phyloP scores from a whole-genome alignment of 2,797 vertebrate genomes.

The Falco cherrug region DNA sequence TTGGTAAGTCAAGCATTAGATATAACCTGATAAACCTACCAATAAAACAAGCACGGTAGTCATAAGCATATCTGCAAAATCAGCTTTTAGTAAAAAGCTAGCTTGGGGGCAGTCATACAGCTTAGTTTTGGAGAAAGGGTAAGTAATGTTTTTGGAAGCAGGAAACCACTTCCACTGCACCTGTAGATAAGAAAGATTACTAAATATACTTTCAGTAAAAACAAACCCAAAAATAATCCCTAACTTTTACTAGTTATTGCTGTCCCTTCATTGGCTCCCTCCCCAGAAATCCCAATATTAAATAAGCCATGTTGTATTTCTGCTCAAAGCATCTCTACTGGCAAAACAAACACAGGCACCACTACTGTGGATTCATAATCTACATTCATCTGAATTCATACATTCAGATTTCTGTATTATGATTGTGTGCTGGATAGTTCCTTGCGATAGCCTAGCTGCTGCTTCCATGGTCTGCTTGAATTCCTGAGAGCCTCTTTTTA shows the following conservation, averaged over 20 bases:
- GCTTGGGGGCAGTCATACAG: not conserved
- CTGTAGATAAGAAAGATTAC: not conserved
- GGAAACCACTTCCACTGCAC: not conserved
- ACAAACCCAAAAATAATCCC: not conserved
- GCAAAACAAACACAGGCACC: not conserved
- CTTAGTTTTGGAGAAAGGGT: not conserved
- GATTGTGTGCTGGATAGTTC: not conserved
- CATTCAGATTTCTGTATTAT: not conserved
- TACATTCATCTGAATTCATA: not conserved
- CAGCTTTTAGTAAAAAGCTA: not conserved
- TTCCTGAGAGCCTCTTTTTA: not conserved
- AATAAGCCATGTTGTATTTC: not conserved
- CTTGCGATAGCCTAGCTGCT: not conserved
- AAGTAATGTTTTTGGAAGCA: not conserved
- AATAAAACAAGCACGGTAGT: not conserved
- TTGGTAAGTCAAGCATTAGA: constrained; percentile 73
- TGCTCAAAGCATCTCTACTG: not conserved
- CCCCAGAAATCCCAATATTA: not conserved
- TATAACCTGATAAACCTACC: not conserved
- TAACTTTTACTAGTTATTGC: not conserved
- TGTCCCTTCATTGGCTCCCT: not conserved
- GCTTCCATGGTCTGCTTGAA: not conserved
- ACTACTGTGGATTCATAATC: not conserved
- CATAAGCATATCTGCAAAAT: not conserved
- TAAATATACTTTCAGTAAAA: not conserved